Evolutionary conservation across 2,113 vertebrate species (phyloP), one percentile per base, ranked within the genome.

Genomic region (Urocitellus parryii): DNA sequence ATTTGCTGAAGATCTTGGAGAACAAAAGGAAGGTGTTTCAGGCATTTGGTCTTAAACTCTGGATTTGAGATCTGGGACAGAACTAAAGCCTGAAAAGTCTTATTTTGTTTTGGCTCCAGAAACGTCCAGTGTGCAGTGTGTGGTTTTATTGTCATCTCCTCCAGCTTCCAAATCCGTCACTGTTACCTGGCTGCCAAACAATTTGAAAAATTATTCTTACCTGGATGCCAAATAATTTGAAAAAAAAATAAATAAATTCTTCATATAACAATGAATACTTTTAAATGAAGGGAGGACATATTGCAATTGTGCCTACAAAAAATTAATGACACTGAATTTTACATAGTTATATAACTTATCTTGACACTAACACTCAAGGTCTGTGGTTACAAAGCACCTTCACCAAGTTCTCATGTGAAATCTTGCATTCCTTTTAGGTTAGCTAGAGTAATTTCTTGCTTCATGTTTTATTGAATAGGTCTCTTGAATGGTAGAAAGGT

Each of bases 1-100:
- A 18, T 86, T 89, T 70, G 25, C 29, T 83, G 1, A 63, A 74
- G 48, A 84, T 39, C 29, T 92, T 39, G 8, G 45, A 84, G 58
- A 95, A 87, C 4, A 72, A 83, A 95, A 95, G 53, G n/a, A 16
- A 79, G 34, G 42, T 18, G 34, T 84, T 81, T 86, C 20, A 91
- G 81, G 56, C 5, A 73, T 78, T 85, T 4, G 32, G 42, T 77
- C 58, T 90, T 95, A 81, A 92, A 67, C 25, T 92, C 45, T 32
- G 53, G 65, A 39, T 84, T 92, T 81, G 53, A 86, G 95, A 88
- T 72, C 74, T 82, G 53, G 13, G 37, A 42, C 37, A 82, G 70
- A 82, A 76, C 13, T 76, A 18, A 61, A 76, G 12, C 0, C 45
- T 85, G 93, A 63, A 25, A 93, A 68, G 79, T 94, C 74, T 81